Evolutionary conservation across 1,140 invertebrate genomes (phyloP).

Genomic region (Berghia stephanieae): DNA sequence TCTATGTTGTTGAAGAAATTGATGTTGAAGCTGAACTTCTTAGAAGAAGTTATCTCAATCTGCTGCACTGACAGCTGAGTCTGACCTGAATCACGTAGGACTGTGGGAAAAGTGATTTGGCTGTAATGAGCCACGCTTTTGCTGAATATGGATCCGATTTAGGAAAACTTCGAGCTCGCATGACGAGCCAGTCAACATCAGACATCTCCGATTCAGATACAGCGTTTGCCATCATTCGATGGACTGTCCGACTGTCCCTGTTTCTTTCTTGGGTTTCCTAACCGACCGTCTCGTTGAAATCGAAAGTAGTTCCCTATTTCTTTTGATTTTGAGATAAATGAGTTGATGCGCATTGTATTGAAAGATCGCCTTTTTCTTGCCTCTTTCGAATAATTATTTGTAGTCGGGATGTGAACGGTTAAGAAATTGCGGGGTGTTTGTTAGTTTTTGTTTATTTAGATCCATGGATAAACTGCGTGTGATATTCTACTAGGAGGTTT

Average conservation of each 20-base stretch:
- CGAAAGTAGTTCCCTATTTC: background rate
- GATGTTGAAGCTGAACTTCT: too few relatives aligned
- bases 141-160: constrained; percentile 78
- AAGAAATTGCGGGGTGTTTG: too few relatives aligned
- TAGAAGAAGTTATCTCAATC: too few relatives aligned
- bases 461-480: too few relatives aligned
- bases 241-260: constrained; percentile 8
- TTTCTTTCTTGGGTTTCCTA: background rate
- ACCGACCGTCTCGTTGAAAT: background rate
- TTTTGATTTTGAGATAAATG: background rate
- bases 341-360: background rate
- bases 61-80: background rate
- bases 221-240: constrained; percentile 37
- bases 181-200: constrained; percentile 80
- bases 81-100: constrained; percentile 84
- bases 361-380: background rate
- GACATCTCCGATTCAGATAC: constrained; percentile 39
- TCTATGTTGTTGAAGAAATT: too few relatives aligned
- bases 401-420: constrained; percentile 1
- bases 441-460: too few relatives aligned
- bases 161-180: constrained; percentile 77
- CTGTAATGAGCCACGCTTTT: constrained; percentile 91
- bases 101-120: constrained; percentile 84
- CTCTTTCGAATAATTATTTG: background rate
- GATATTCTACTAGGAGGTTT: too few relatives aligned